These are phyloP conservation scores for Caenorhabditis tropicalis DNA, from an alignment of 1,140 invertebrate genomes.

Conservation along the genomic window DNA sequence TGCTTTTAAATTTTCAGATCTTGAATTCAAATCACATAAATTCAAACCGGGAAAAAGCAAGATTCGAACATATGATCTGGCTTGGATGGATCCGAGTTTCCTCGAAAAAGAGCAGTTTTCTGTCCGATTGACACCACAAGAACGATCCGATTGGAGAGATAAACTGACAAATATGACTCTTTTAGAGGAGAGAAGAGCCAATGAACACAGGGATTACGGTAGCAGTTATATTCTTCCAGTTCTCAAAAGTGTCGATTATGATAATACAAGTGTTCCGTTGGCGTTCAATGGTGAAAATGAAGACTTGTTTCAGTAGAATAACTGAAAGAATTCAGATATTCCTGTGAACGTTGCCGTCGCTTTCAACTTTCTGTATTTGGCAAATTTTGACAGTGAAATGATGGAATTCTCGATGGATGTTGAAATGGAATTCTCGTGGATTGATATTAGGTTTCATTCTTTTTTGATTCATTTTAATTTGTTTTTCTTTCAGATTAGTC, in stretches of 20 bases:
- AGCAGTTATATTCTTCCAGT: conserved; percentile 69
- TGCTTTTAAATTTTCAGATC: neutral
- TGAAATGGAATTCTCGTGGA: conserved; percentile 65
- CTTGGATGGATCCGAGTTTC: neutral
- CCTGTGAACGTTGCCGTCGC: conserved; percentile 66
- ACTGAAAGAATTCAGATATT: conserved; percentile 60
- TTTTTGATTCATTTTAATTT: neutral
- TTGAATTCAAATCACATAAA: neutral
- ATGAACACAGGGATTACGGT: conserved; percentile 61
- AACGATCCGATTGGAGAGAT: neutral
- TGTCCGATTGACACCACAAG: neutral
- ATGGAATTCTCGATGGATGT: conserved; percentile 70
- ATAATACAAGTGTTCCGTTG: conserved; percentile 68
- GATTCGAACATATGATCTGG: conserved; percentile 16
- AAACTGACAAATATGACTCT: neutral
- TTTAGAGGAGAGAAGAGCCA: neutral
- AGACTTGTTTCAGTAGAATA: conserved; percentile 62
- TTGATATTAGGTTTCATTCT: conserved; percentile 52
- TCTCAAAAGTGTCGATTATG: conserved; percentile 66
- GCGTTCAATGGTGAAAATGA: conserved; percentile 50
- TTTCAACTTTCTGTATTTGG: conserved; percentile 67
- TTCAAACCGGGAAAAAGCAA: conserved; percentile 28
- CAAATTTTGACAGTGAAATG: conserved; percentile 68
- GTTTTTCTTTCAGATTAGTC: conserved; percentile 57
- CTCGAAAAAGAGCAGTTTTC: conserved; percentile 3